Evolutionary conservation across 2,797 vertebrate genomes (phyloP), one percentile per base, ranked within the genome.

Genomic region (Limnodromus scolopaceus): DNA sequence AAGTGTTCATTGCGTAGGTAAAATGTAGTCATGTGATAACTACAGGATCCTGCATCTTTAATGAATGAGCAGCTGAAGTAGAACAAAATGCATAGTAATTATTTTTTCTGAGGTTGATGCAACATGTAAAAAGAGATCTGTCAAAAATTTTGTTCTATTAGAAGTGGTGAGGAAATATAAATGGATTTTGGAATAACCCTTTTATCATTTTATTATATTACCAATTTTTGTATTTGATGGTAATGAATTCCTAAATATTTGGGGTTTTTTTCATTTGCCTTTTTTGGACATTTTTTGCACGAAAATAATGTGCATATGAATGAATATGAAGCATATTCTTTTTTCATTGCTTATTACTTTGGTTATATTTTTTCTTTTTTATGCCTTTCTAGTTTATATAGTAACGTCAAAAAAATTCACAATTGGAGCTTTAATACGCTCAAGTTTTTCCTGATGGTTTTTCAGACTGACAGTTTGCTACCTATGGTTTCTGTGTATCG

Each of bases 231-330:
- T 55, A 45, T 78, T 69, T 84, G 11, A 28, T 28, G 7, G 16
- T 13, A 46, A 30, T 22, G 10, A 58, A 68, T 69, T 78, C 46
- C 12, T 80, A 51, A 77, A 36, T 71, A 2, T 55, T 76, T 45
- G 6, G 0, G 11, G 1, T 18, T 1, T 7, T 63, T 86, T 84
- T 34, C 3, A 15, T n/a, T 51, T 7, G 12, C 5, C 36, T 49
- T 78, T 43, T 88, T 66, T 6, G 1, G 2, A 68, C 2, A 0
- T 49, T 32, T 49, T 85, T 84, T 93, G 16, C 22, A 11, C 57
- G 76, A 45, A 80, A 53, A 54, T 74, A 64, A 39, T 13, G 7
- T 53, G 9, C 19, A 16, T 66, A 46, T n/a, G 9, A 76, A 72
- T 43, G 3, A 74, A 60, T 66, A 70, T 12, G 16, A 85, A 72